Percentiles rank a stretch among this genome's conserved stretches.
phyloP scores from a whole-genome alignment of 2,113 vertebrate species.

The Nipponia nippon region DNA sequence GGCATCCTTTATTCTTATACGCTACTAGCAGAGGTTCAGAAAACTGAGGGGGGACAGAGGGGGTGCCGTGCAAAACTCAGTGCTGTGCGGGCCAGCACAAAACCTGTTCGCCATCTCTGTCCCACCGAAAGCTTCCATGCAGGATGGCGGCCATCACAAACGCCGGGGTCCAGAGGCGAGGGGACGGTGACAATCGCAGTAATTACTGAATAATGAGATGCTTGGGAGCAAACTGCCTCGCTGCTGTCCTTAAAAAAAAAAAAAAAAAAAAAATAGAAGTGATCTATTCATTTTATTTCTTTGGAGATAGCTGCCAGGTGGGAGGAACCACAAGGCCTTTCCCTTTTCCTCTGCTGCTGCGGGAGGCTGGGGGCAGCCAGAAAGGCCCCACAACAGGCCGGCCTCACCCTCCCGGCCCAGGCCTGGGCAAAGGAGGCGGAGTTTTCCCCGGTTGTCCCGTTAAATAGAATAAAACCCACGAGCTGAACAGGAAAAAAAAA shows the following conservation, averaged over 20 bases:
- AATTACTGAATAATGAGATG: not conserved
- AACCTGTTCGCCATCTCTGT: fast-evolving
- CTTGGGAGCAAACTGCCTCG: not conserved
- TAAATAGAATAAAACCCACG: fast-evolving
- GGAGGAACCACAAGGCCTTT: not conserved
- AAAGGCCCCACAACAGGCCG: not conserved
- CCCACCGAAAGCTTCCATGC: fast-evolving
- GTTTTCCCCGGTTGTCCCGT: fast-evolving
- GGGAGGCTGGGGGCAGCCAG: fast-evolving
- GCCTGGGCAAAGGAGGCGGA: fast-evolving
- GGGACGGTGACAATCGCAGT: fast-evolving
- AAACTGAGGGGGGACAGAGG: not conserved
- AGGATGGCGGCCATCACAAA: not conserved
- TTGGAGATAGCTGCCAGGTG: not conserved
- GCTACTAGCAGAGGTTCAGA: fast-evolving
- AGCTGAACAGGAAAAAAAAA: too few relatives aligned
- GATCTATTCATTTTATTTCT: not conserved
- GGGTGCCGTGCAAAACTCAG: fast-evolving
- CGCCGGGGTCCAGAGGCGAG: fast-evolving
- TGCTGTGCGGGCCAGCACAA: not conserved
- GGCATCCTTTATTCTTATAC: not conserved
- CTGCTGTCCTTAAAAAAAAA: not conserved
- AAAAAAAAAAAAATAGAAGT: not conserved
- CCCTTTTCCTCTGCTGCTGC: not conserved
- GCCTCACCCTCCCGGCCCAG: too few relatives aligned